Evolutionary conservation across 2,888 invertebrate genomes (phyloP).

Genomic region (Ophioninae sp.): DNA sequence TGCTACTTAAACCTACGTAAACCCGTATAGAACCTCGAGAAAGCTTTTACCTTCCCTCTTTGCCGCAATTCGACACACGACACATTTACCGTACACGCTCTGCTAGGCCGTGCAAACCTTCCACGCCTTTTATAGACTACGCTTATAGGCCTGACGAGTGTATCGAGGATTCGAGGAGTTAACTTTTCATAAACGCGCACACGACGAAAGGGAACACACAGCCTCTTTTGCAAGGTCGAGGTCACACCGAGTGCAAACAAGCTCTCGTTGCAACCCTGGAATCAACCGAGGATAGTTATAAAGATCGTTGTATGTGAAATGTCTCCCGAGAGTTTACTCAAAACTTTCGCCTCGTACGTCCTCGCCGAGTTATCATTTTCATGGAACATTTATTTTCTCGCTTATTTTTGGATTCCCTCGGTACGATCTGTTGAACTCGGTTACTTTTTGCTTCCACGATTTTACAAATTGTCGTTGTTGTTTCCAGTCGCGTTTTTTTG

Average conservation of each 20-base stretch:
- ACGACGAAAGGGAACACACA: slow-evolving; percentile 7
- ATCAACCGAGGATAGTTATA: neutral
- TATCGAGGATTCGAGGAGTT: slow-evolving; percentile 37
- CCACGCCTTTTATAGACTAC: slow-evolving; percentile 10
- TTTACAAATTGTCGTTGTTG: too few species aligned
- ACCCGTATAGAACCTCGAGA: slow-evolving; percentile 9
- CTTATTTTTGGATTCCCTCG: neutral
- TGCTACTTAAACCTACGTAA: slow-evolving; percentile 59
- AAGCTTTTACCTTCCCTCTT: slow-evolving; percentile 2
- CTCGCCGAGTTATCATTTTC: too few species aligned
- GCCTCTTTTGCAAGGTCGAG: slow-evolving; percentile 43
- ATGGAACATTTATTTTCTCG: too few species aligned
- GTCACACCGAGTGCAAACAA: slow-evolving; percentile 42
- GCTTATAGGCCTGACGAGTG: slow-evolving; percentile 9
- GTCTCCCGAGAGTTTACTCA: too few species aligned
- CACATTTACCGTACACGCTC: slow-evolving; percentile 16
- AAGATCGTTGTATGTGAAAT: neutral
- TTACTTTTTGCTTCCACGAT: too few species aligned
- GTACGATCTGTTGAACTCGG: too few species aligned
- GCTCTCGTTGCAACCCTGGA: slow-evolving; percentile 9
- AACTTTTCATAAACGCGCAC: slow-evolving; percentile 32
- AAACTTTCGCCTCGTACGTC: too few species aligned
- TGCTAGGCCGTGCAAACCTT: slow-evolving; percentile 28
- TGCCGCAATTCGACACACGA: neutral
- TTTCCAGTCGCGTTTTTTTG: too few species aligned